Evolutionary conservation across 35 echinoderm and acorn worm genomes (phyloP), one percentile per base, ranked within the genome.

Genomic region (Apostichopus californicus): DNA sequence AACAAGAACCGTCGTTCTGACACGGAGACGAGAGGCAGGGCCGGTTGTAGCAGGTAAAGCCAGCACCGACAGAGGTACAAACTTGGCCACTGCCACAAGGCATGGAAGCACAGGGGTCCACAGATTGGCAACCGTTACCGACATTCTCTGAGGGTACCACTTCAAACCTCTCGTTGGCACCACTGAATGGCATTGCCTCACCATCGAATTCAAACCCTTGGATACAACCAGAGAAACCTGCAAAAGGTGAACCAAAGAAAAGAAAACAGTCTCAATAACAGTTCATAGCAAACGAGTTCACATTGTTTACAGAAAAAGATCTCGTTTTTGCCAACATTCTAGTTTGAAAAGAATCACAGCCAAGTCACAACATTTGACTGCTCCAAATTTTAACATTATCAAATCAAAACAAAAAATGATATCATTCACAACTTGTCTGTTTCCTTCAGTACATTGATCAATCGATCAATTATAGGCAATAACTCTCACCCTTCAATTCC

Each of bases 201-300:
- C 90, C 97, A 89, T 98, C 95, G 70, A 98, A 79, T 77, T 92
- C 77, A 56, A 98, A 96, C 22, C 72, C 56, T 20, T 93, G 81
- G 4, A 98, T 89, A 77, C 97, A 98, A 23, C 97, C 97, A 83
- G 78, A 73, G 78, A 98, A 94, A 78, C 95, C 97, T 98, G 90
- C 5, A 78, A 60, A 80, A 23, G 55, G n/a, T 64, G n/a, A 85
- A 46, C 64, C 64, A 25, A 87, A 87, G 66, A 18, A 87, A 64
- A 83, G 13, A 54, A 17, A 58, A 20, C 21, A 61, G 21, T 18
- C 13, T 75, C 71, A n/a, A 75, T 18, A 20, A 0, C 71, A 75
- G 12, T 46, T 46, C 34, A 46, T 46, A 46, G 34, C 34, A 46
- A 46, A 46, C 34, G 0, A 46, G 34, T 46, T 46, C 34, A 46